A percentile compares a stretch with the other conserved stretches of the same genome.
These are phyloP conservation scores for Squalus acanthias DNA, from an alignment of 2,797 vertebrate species.

Conservation along the genomic window DNA sequence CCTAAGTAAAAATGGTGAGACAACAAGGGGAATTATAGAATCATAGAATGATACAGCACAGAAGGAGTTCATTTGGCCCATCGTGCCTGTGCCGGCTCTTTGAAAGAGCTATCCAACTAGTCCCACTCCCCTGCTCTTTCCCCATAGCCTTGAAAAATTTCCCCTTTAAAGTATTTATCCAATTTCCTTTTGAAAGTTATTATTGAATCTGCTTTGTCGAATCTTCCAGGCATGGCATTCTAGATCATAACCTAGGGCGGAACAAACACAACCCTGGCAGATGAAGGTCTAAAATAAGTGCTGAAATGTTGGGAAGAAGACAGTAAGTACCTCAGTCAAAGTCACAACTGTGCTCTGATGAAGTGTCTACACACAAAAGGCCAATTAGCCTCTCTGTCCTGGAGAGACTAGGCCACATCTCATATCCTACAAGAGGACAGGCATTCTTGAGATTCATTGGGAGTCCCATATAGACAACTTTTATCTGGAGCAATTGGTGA, in stretches of 20 bases:
- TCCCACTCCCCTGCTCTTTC: not conserved
- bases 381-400: not conserved
- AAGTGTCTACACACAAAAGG: not conserved
- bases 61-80: too few relatives aligned
- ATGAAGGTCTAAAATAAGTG: not conserved
- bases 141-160: not conserved
- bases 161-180: not conserved
- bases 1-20: not conserved
- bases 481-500: not conserved
- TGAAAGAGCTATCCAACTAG: too few relatives aligned
- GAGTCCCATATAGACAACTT: not conserved
- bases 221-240: not conserved
- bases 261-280: not conserved
- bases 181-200: too few relatives aligned
- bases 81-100: too few relatives aligned
- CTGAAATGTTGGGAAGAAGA: too few relatives aligned
- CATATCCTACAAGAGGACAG: not conserved
- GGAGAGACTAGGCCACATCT: not conserved
- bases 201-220: not conserved
- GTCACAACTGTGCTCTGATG: not conserved
- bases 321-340: too few relatives aligned
- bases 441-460: not conserved
- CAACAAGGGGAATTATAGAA: not conserved
- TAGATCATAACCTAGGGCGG: not conserved
- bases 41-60: not conserved